Percentiles rank a stretch among this genome's conserved stretches.
phyloP scores from a whole-genome alignment of 64 coral and sea anemone genomes.

The Cladopsammia gracilis region DNA sequence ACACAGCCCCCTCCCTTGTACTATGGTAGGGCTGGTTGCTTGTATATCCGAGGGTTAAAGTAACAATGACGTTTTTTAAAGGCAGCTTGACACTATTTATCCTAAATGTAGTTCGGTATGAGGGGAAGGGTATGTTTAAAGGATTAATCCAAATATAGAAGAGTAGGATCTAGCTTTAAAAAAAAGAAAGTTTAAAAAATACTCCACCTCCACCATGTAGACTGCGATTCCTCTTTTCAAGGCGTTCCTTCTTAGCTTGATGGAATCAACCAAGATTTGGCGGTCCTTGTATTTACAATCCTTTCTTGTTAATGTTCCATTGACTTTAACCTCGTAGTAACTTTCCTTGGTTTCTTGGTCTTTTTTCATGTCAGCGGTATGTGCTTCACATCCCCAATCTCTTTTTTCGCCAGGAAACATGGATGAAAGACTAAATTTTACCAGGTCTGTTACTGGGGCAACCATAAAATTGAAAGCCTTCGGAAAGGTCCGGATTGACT shows the following conservation, averaged over 20 bases:
- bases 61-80: no score
- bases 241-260: not conserved
- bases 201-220: not conserved
- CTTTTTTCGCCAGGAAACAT: not conserved
- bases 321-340: not conserved
- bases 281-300: not conserved
- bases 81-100: no score
- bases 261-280: not conserved
- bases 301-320: not conserved
- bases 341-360: not conserved
- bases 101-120: no score
- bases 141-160: no score
- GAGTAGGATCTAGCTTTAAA: no score
- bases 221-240: not conserved
- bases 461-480: not conserved
- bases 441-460: no score
- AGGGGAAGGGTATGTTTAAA: no score
- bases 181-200: no score
- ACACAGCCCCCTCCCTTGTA: no score
- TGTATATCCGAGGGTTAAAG: no score
- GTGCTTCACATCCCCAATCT: not conserved
- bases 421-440: not conserved
- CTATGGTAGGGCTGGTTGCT: no score
- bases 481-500: not conserved
- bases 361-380: not conserved